Evolutionary conservation across 2,888 invertebrate species (phyloP).

Genomic region (Acanthosepion pharaonis): DNA sequence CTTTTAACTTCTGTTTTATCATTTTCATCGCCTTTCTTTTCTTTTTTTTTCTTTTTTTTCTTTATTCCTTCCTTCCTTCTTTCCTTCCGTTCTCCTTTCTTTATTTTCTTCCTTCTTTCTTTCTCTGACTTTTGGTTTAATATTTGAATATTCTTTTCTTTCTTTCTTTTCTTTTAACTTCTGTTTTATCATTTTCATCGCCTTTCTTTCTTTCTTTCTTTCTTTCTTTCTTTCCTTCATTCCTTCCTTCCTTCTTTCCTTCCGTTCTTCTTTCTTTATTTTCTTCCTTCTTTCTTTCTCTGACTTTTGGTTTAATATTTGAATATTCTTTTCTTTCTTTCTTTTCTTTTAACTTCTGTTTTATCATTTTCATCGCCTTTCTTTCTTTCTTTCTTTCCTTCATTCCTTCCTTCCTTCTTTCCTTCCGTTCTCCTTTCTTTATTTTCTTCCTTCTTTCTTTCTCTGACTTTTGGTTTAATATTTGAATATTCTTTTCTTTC

Average conservation of each 20-base stretch:
- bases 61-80: not conserved
- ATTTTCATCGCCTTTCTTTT: not conserved
- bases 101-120: not conserved
- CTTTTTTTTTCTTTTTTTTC: not conserved
- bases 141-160: not conserved
- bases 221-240: too few relatives aligned
- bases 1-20: not conserved
- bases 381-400: accelerated
- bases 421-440: too few relatives aligned
- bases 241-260: too few relatives aligned
- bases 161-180: not conserved
- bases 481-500: too few relatives aligned
- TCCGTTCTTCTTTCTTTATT: too few relatives aligned
- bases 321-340: too few relatives aligned
- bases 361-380: too few relatives aligned
- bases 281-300: too few relatives aligned
- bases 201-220: not conserved
- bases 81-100: not conserved
- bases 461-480: too few relatives aligned
- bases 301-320: too few relatives aligned
- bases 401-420: too few relatives aligned
- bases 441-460: too few relatives aligned
- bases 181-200: not conserved
- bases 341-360: not conserved
- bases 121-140: not conserved